These are phyloP conservation scores for Drosophila testacea DNA, from an alignment of 2,888 invertebrate species.

Conservation along the genomic window DNA sequence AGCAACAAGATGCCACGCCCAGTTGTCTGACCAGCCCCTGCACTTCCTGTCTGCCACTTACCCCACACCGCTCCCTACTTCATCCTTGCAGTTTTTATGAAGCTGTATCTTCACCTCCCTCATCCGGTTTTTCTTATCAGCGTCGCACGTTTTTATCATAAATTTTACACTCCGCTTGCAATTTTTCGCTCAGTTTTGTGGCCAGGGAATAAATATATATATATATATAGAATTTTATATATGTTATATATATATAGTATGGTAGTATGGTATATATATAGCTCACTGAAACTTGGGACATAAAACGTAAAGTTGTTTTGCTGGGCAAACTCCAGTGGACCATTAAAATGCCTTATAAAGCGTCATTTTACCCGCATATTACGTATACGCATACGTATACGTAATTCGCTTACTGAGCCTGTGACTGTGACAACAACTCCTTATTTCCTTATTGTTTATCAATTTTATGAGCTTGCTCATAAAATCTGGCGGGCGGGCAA, in stretches of 20 bases:
- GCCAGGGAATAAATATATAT: slow-evolving; percentile 26
- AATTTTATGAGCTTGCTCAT: slow-evolving; percentile 56
- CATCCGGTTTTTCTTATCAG: slow-evolving; percentile 59
- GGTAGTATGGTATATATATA: slow-evolving; percentile 8
- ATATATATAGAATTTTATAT: slow-evolving; percentile 3
- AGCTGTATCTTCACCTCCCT: neutral
- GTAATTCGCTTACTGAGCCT: slow-evolving; percentile 28
- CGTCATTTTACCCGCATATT: slow-evolving; percentile 25
- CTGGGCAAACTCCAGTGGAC: slow-evolving; percentile 37
- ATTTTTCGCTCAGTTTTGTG: slow-evolving; percentile 65
- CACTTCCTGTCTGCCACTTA: slow-evolving; percentile 35
- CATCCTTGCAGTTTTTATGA: slow-evolving; percentile 10
- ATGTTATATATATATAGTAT: slow-evolving; percentile 9
- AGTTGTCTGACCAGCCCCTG: slow-evolving; percentile 43
- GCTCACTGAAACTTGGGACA: slow-evolving; percentile 31
- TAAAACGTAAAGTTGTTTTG: slow-evolving; percentile 47
- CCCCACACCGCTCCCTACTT: neutral
- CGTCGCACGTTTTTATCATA: slow-evolving; percentile 76
- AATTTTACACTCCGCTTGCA: slow-evolving; percentile 74
- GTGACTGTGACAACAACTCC: neutral
- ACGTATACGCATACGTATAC: slow-evolving; percentile 31
- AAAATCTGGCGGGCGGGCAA: slow-evolving; percentile 23
- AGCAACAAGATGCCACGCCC: slow-evolving; percentile 63
- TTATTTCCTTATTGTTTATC: slow-evolving; percentile 64
- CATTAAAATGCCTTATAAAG: slow-evolving; percentile 67